Base-by-base conservation (phyloP, 1,140 invertebrate species). In the Hesperophylax magnus region DNA sequence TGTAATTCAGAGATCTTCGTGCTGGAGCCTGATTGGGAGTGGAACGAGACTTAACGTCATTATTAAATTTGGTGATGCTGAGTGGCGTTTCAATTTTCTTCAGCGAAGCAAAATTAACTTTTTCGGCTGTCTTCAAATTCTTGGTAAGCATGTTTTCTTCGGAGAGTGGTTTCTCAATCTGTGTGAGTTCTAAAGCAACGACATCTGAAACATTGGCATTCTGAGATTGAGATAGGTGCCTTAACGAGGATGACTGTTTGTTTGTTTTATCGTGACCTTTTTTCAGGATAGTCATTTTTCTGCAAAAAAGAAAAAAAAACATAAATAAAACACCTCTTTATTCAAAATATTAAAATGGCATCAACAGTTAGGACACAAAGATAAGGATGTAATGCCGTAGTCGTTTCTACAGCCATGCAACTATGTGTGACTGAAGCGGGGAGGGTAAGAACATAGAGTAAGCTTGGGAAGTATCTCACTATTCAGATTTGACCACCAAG, bases 1-100 rank as follows among this genome's bases (percentile, higher is more conserved):
- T 17, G 24, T 72, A 90, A 74, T 87, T 87, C 2, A 89, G 84
- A 4, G 88, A 88, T 79, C 89, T 89, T 63, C 85, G 85, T 1
- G 87, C 87, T 3, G 65, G 53, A 61, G 31, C 52, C 34, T 79
- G 47, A 15, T 88, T 61, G 2, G 89, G 89, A 3, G 88, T 90
- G 0, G 88, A 89, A 39, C 88, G 88, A 67, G 87, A 85, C 60
- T 86, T 86, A 15, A 89, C 86, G 54, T 87, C 84, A 81, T 86
- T 85, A 31, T 86, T 86, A 85, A 89, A 89, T 78, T 87, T 88
- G 18, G 84, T 85, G 17, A 89, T 88, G 14, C 85, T 88, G 0
- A 86, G 20, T 2, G 88, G 88, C 15, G 88, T 89, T 47, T 87
- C 86, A 8, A 86, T 71, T 20, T 86, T 84, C 17, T 74, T 79